These are phyloP conservation scores for Phorcus lineatus DNA, from an alignment of 2,888 invertebrate species.

Conservation along the genomic window DNA sequence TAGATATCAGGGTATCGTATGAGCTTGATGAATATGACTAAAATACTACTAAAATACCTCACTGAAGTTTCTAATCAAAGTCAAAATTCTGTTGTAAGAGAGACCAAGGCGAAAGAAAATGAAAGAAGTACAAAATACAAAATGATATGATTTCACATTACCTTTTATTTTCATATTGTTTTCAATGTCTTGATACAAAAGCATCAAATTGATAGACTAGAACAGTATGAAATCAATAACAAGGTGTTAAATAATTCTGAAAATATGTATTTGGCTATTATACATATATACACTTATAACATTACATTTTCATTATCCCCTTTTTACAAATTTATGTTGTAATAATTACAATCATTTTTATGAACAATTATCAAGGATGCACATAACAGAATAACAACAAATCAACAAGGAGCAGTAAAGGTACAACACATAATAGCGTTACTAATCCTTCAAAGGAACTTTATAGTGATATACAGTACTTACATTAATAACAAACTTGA, in stretches of 20 bases:
- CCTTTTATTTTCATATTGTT: not conserved
- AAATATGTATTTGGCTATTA: conserved; percentile 5
- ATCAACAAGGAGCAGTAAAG: not conserved
- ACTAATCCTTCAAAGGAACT: too few species aligned
- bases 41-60: too few species aligned
- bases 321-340: not conserved
- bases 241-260: conserved; percentile 13
- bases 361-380: not conserved
- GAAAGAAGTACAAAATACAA: not conserved
- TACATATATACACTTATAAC: not conserved
- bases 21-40: too few species aligned
- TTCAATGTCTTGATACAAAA: not conserved
- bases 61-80: too few species aligned
- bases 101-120: too few species aligned
- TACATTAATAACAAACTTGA: too few species aligned
- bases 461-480: too few species aligned
- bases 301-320: not conserved
- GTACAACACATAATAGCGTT: not conserved
- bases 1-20: too few species aligned
- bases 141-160: not conserved
- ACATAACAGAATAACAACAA: not conserved
- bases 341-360: not conserved
- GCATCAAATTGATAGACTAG: not conserved
- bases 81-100: too few species aligned
- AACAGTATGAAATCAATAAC: conserved; percentile 9